These are phyloP conservation scores for Byasa hedistus DNA, from an alignment of 2,888 invertebrate species.

Conservation along the genomic window DNA sequence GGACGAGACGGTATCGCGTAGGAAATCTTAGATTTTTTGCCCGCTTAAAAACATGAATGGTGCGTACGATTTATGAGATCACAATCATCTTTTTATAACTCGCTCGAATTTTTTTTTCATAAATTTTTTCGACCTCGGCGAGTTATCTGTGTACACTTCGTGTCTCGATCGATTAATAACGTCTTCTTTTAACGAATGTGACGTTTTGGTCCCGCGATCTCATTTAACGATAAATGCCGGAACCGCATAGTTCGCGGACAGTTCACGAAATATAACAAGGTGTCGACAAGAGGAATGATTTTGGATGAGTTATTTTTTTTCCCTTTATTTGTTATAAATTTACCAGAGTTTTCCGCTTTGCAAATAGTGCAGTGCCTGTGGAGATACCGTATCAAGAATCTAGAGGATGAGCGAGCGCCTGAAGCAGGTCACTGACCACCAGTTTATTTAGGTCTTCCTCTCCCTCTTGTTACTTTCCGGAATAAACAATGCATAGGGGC, in stretches of 20 bases:
- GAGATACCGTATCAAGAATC: conserved; percentile 59
- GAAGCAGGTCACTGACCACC: conserved; percentile 49
- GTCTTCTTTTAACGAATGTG: conserved; percentile 68
- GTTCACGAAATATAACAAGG: conserved; percentile 25
- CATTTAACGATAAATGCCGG: conserved; percentile 57
- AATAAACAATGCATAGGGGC: conserved; percentile 32
- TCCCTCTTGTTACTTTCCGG: conserved; percentile 34
- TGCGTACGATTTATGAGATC: conserved; percentile 77
- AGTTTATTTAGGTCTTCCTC: conserved; percentile 43
- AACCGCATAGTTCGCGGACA: conserved; percentile 21
- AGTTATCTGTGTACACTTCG: conserved; percentile 71
- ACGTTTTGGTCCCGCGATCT: conserved; percentile 59
- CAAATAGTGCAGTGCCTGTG: conserved; percentile 52
- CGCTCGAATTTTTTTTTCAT: conserved; percentile 48
- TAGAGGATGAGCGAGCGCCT: conserved; percentile 64
- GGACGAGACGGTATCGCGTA: conserved; percentile 71
- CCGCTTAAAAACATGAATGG: conserved; percentile 72
- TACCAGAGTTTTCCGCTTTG: conserved; percentile 40
- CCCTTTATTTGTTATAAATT: background rate
- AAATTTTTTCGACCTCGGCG: conserved; percentile 46
- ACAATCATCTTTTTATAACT: conserved; percentile 73
- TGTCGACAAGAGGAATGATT: background rate
- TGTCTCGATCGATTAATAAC: conserved; percentile 79
- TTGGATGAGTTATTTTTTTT: background rate
- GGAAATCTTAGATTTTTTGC: conserved; percentile 72